Evolutionary conservation across 2,888 invertebrate species (phyloP), one percentile per base, ranked within the genome.

Genomic region (Acanthoscelides obtectus): DNA sequence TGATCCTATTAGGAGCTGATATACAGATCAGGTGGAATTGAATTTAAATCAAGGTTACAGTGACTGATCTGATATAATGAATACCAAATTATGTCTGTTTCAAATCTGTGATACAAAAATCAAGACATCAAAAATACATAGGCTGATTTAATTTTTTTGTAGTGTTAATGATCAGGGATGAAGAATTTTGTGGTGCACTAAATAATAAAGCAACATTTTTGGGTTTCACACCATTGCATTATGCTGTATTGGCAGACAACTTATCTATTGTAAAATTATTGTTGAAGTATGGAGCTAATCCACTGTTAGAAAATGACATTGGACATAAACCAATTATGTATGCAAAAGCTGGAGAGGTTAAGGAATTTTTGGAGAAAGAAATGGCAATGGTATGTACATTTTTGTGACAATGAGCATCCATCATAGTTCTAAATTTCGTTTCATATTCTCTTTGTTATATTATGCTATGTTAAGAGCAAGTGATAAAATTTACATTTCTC

Each of bases 211-310:
- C 93, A 0, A 92, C 92, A 8, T 96, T 94, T 85, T 88, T 91
- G 76, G 96, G 95, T 45, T 95, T 94, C 86, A 96, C 96, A 71
- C 91, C 96, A 69, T 87, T 97, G 76, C 96, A 97, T 85, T 97
- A 97, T 87, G 96, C 96, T 12, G 94, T 92, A 69, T 86, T 97
- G 67, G 89, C 90, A 0, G 92, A 95, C 86, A 90, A 92, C 76
- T 80, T 87, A 2, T 87, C 87, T 22, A 88, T 90, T 64, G 90
- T 93, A 5, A 86, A 88, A 80, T 85, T 89, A 64, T 87, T 96
- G 70, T 85, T 96, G 17, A 90, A 92, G 73, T 88, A 88, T 78
- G 95, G 95, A 74, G 93, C 93, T 1, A 89, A 93, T 87, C 93
- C 93, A 6, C 89, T 90, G 19, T 84, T 90, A 73, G 91, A 92